Conservation (phyloP, 1,140 invertebrate species). For the Leptopilina boulardi region DNA sequence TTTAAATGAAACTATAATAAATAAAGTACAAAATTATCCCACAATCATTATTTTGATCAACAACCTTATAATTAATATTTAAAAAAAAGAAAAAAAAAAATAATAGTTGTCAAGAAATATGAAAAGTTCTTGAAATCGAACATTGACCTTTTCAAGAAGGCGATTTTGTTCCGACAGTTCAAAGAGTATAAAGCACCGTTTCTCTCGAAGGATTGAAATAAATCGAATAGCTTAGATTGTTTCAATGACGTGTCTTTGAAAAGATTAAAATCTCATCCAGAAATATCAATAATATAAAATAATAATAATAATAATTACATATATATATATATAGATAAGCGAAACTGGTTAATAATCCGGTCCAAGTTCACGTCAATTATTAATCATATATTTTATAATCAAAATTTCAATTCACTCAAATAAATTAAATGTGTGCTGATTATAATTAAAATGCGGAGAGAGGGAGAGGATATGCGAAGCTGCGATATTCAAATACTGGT, state of each 20-base stretch:
- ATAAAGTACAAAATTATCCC: too few relatives aligned
- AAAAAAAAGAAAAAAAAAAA: too few relatives aligned
- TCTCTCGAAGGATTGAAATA: slow-evolving; percentile 10
- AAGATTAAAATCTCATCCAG: slow-evolving; percentile 12
- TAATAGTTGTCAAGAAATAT: too few relatives aligned
- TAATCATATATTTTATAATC: not conserved
- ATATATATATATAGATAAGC: not conserved
- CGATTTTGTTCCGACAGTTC: not conserved
- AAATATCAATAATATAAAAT: not conserved
- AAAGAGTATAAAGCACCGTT: slow-evolving; percentile 9
- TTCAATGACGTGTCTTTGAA: not conserved
- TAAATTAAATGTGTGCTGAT: not conserved
- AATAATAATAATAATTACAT: too few relatives aligned
- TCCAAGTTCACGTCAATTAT: not conserved
- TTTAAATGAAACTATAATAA: too few relatives aligned
- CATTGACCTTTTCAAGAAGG: not conserved
- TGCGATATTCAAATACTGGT: slow-evolving; percentile 22
- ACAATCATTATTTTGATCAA: too few relatives aligned
- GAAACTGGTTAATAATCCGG: not conserved
- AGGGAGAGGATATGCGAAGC: not conserved
- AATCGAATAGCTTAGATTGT: slow-evolving; percentile 28
- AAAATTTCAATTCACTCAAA: slow-evolving; percentile 16
- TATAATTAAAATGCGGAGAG: slow-evolving; percentile 12
- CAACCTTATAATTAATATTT: too few relatives aligned
- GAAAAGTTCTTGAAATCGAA: not conserved